These are phyloP conservation scores for Nansenia antarctica DNA, from an alignment of 2,113 vertebrate species.

Conservation along the genomic window DNA sequence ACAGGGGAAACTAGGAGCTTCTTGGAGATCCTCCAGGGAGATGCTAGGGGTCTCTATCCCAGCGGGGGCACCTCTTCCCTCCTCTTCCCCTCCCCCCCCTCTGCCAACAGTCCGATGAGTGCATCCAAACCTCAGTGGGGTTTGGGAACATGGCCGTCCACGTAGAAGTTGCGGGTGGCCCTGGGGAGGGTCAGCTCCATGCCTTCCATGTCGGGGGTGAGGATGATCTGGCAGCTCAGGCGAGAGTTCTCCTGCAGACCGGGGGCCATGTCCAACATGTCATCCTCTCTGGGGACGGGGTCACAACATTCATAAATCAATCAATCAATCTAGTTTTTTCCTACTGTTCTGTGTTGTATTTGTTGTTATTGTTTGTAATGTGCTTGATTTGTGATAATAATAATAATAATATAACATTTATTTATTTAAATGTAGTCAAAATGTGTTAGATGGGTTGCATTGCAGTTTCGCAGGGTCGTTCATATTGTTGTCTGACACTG, in stretches of 20 bases:
- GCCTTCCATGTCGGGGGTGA: conserved; percentile 82
- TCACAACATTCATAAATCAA: neutral
- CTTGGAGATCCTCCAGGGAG: conserved; percentile 24
- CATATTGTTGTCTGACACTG: too few species aligned
- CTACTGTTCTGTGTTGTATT: too few species aligned
- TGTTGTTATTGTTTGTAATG: too few species aligned
- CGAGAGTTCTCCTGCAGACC: conserved; percentile 89
- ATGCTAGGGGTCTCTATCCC: conserved; percentile 26
- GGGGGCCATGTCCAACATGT: conserved; percentile 93
- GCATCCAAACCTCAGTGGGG: conserved; percentile 79
- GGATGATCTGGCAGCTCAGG: conserved; percentile 87
- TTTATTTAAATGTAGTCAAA: too few species aligned
- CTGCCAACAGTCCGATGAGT: neutral
- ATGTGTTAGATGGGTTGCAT: too few species aligned
- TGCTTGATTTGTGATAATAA: too few species aligned
- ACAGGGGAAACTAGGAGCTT: conserved; percentile 28
- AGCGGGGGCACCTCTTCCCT: conserved; percentile 7
- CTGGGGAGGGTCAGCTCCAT: conserved; percentile 84
- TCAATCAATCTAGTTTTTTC: too few species aligned
- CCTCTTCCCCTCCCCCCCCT: conserved; percentile 5
- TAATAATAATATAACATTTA: too few species aligned
- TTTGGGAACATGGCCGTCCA: conserved; percentile 89
- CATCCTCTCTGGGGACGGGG: conserved; percentile 81
- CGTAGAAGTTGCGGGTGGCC: conserved; percentile 92
- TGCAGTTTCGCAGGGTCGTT: too few species aligned